These are phyloP conservation scores for Horisme vitalbata DNA, from an alignment of 2,888 invertebrate genomes.

Conservation along the genomic window DNA sequence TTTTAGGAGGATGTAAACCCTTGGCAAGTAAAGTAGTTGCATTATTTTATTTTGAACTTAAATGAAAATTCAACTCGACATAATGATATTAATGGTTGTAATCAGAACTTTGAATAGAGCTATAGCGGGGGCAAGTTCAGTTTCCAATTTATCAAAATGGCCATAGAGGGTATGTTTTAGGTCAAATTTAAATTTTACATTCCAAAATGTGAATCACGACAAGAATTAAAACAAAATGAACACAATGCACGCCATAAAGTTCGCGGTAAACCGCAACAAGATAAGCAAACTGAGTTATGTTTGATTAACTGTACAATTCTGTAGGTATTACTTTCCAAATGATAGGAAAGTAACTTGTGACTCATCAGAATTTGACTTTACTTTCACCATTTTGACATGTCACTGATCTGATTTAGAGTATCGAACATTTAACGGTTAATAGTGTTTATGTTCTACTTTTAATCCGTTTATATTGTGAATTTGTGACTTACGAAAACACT, in stretches of 20 bases:
- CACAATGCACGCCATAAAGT: constrained; percentile 21
- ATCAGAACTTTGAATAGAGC: background rate
- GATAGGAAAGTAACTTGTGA: constrained; percentile 47
- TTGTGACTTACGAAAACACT: no score
- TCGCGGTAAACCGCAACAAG: constrained; percentile 42
- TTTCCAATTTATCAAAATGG: no score
- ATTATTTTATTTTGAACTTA: no score
- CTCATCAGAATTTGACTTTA: constrained; percentile 41
- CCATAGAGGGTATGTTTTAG: no score
- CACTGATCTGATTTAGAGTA: constrained; percentile 42
- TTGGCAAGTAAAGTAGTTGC: no score
- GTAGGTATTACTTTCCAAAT: constrained; percentile 54
- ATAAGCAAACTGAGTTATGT: constrained; percentile 44
- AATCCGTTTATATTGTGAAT: background rate
- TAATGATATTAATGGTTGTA: no score
- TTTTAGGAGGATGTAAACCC: no score
- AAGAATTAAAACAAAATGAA: constrained; percentile 18
- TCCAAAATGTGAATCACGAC: constrained; percentile 11
- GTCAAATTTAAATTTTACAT: background rate
- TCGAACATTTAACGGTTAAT: constrained; percentile 9
- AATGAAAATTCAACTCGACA: no score
- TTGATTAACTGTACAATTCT: constrained; percentile 49
- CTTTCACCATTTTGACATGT: constrained; percentile 58
- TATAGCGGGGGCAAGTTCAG: no score
- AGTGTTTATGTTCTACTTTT: constrained; percentile 1